A percentile compares a stretch with the other conserved stretches of the same genome.
phyloP scores from a whole-genome alignment of 2,113 vertebrate genomes.

The Chionodraco myersi region DNA sequence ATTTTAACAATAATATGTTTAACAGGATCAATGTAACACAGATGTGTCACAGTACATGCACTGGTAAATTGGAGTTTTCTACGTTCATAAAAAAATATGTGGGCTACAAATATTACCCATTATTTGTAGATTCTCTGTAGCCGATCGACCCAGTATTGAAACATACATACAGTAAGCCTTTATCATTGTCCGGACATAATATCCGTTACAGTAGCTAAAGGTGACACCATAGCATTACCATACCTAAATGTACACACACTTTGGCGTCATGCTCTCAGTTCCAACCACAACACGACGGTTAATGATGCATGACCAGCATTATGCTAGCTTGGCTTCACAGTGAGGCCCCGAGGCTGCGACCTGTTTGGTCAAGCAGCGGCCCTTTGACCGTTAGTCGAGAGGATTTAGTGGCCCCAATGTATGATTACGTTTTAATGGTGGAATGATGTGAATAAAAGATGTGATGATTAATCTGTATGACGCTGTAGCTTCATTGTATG shows the following conservation, averaged over 20 bases:
- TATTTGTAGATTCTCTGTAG: background rate
- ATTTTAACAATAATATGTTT: background rate
- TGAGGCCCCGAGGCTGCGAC: conserved; percentile 40
- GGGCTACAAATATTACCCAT: background rate
- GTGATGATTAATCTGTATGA: background rate
- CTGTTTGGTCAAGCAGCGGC: conserved; percentile 36
- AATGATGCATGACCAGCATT: conserved; percentile 64
- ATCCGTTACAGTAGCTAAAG: background rate
- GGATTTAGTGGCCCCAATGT: background rate
- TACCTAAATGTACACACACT: conserved; percentile 1
- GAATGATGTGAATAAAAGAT: background rate
- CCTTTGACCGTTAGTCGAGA: background rate
- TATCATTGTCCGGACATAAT: background rate
- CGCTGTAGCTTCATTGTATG: background rate
- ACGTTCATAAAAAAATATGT: background rate
- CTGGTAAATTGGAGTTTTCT: too few relatives aligned
- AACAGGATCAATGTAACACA: background rate
- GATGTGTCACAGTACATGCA: too few relatives aligned
- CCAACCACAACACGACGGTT: conserved; percentile 58
- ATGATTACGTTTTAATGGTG: background rate
- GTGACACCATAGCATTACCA: background rate
- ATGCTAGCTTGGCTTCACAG: conserved; percentile 66
- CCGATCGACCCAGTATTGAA: too few relatives aligned
- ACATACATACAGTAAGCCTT: too few relatives aligned
- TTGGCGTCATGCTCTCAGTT: conserved; percentile 55